phyloP scores from a whole-genome alignment of 2,113 vertebrate species.

The Ictalurus punctatus region DNA sequence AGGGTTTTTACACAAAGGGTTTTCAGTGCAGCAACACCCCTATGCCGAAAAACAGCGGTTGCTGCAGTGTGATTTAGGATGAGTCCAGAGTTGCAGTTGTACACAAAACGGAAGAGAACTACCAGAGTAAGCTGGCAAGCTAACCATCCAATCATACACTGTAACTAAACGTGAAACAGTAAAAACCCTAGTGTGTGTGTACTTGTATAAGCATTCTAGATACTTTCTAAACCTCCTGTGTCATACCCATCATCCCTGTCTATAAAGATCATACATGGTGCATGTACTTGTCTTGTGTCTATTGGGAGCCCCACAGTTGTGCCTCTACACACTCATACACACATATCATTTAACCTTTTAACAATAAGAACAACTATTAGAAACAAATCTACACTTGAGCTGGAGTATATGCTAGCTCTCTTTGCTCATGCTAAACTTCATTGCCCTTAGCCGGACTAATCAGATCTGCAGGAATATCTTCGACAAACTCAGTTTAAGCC shows the following conservation, averaged over 20 bases:
- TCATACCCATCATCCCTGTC: background rate
- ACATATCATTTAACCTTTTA: background rate
- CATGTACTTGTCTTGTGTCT: background rate
- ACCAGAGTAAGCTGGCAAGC: background rate
- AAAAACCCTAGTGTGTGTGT: background rate
- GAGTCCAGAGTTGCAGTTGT: background rate
- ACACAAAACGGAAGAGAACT: background rate
- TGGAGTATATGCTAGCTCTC: background rate
- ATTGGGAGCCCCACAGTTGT: background rate
- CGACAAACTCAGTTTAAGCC: conserved; percentile 43
- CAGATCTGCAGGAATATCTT: conserved; percentile 40
- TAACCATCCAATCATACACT: background rate
- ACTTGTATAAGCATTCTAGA: background rate
- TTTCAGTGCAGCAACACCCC: background rate
- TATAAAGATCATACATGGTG: background rate
- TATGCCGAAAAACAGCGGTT: background rate
- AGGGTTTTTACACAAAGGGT: background rate
- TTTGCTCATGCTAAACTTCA: background rate
- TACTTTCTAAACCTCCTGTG: background rate
- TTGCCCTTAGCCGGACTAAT: conserved; percentile 40
- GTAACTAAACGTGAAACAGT: background rate
- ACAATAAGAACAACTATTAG: background rate
- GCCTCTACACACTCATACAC: background rate
- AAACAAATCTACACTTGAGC: background rate
- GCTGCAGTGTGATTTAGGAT: background rate